Percentiles rank a stretch among this genome's conserved stretches.
phyloP scores from a whole-genome alignment of 2,113 vertebrate species.

The Lepisosteus oculatus region DNA sequence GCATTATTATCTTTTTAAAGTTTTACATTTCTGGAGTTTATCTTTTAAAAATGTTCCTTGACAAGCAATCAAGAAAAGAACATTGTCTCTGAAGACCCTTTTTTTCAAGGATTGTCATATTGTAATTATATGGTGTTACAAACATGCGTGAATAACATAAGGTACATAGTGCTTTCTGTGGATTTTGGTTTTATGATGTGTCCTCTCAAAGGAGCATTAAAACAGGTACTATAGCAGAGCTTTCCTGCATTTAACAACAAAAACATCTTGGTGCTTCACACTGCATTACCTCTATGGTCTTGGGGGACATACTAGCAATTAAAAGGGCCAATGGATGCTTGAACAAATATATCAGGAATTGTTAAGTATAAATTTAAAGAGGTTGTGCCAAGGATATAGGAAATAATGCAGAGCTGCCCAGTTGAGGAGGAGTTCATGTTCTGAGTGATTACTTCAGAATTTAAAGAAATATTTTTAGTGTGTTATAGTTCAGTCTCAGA shows the following conservation, averaged over 20 bases:
- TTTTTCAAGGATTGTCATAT: no score
- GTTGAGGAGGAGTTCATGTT: no score
- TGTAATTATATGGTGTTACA: no score
- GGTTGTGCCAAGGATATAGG: not conserved
- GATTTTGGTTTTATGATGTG: not conserved
- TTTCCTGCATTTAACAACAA: conserved; percentile 1
- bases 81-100: no score
- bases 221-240: not conserved
- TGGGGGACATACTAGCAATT: not conserved
- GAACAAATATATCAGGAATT: conserved; percentile 9
- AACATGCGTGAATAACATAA: no score
- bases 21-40: no score
- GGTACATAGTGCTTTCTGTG: not conserved
- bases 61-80: no score
- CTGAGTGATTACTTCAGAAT: no score
- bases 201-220: not conserved
- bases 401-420: not conserved
- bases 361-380: conserved; percentile 4
- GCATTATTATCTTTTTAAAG: no score
- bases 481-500: not conserved
- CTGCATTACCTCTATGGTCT: not conserved
- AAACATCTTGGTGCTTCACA: conserved; percentile 5
- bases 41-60: no score
- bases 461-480: not conserved
- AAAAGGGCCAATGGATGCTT: not conserved